phyloP scores from a whole-genome alignment of 2,888 invertebrate species.

The Adelphocoris suturalis region DNA sequence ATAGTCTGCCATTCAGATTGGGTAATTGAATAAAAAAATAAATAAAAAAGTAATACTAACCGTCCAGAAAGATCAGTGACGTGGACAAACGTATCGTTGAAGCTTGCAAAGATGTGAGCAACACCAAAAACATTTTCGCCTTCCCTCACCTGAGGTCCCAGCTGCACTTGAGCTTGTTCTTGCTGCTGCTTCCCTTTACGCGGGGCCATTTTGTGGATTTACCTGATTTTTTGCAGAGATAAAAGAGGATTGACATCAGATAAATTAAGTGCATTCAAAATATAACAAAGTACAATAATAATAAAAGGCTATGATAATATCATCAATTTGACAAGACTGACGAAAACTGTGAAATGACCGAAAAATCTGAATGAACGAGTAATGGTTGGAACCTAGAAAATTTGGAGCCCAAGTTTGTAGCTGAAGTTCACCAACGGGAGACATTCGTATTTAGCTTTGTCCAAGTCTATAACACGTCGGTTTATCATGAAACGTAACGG shows the following conservation, averaged over 20 bases:
- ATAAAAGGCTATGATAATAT: too few relatives aligned
- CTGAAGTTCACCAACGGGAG: too few relatives aligned
- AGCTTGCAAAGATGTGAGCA: constrained; percentile 99
- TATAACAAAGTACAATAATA: too few relatives aligned
- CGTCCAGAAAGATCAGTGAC: constrained; percentile 98
- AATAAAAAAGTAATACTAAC: constrained; percentile 78
- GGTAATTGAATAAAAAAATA: neutral
- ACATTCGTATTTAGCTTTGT: too few relatives aligned
- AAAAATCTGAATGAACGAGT: too few relatives aligned
- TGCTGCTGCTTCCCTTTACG: constrained; percentile 97
- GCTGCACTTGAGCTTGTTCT: constrained; percentile 97
- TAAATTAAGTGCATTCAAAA: neutral
- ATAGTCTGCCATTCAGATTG: too few relatives aligned
- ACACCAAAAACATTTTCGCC: constrained; percentile 99
- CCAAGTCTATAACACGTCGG: too few relatives aligned
- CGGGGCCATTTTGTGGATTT: constrained; percentile 88
- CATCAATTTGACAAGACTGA: too few relatives aligned
- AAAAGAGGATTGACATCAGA: neutral
- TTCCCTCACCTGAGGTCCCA: constrained; percentile 97
- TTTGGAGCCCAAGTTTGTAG: too few relatives aligned
- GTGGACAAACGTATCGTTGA: constrained; percentile 99
- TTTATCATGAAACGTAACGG: too few relatives aligned
- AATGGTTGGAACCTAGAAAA: too few relatives aligned
- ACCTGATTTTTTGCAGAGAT: neutral
- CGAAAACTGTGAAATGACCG: neutral